Evolutionary conservation across 30 jellyfish, hydroid and myxozoan species (phyloP), one percentile per base, ranked within the genome.

Genomic region (Catostylus mosaicus): DNA sequence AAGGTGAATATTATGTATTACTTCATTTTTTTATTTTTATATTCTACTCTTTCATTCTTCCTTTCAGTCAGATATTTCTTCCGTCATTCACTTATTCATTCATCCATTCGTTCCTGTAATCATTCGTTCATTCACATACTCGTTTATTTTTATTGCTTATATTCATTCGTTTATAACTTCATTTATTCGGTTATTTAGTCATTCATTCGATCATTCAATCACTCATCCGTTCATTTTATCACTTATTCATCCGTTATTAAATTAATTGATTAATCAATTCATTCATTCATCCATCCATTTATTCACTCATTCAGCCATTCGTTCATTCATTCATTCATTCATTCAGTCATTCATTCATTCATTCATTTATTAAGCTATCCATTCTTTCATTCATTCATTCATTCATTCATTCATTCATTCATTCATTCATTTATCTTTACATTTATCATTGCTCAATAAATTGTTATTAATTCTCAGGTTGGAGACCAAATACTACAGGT

Each of bases 401-500:
- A 16, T 52, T n/a, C 8, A 22, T 59, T 27, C 2, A 24, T 0
- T 24, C 38, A 59, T 59, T 59, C 71, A 34, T 31, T 27, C 20
- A 36, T 67, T 67, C 62, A 24, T 24, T 24, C 38, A 59, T 16
- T 59, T 1, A 16, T 0, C 19, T 59, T 6, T 4, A 22, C 0
- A 8, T 52, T 0, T 52, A n/a, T 52, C 30, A 11, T 0, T 64
- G 11, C 30, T 59, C 72, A 24, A 6, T 24, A 9, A 24, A 6
- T 59, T 22, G 72, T 59, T 30, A 59, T 22, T 22, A 4, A 10
- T 50, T 59, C 38, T 5, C 12, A 91, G 98, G 94, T 85, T 73
- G 98, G 98, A 26, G 96, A 91, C 73, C 98, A 91, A 46, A 84
- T 91, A 2, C 68, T 91, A 40, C 88, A 91, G 34, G 94, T 85